Evolutionary conservation across 2,888 invertebrate genomes (phyloP), one percentile per base, ranked within the genome.

Genomic region (Hedya salicella): DNA sequence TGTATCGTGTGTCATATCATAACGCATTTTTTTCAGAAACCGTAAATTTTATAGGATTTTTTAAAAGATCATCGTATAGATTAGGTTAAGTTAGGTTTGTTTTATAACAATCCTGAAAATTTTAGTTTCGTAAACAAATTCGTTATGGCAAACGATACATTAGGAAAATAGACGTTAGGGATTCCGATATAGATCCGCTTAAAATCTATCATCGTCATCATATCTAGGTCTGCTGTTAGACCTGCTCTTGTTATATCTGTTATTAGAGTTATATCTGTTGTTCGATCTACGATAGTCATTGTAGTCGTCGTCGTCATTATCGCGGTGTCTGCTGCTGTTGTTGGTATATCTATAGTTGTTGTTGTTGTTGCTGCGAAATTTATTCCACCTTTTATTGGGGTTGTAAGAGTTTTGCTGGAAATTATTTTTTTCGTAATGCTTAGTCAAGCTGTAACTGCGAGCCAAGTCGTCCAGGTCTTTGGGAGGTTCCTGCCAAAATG

Each of bases 401-500:
- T 72, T 73, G 62, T 76, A 76, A 19, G 73, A 76, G 36, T 75
- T 81, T 1, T 77, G 76, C 59, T 74, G 79, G 9, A 72, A 80
- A 56, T 72, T 76, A 68, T 71, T 73, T 73, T 78, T 86, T 0
- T 71, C 62, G 67, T 82, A 75, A 32, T 72, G 73, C 19, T 82
- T 89, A 1, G 77, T 73, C 25, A 68, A 17, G 14, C 71, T 65
- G 64, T 78, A 82, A n/a, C 79, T 81, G 46, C 75, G 78, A 8
- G 83, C 83, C 72, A 91, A 77, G 0, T 85, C 76, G 32, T 76
- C 63, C 57, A 92, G 70, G 40, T 86, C 86, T 36, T 71, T 36
- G n/a, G 90, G 85, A 39, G 89, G 74, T 72, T 86, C 86, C 91
- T 91, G 77, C 53, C 77, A 83, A 70, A 54, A 39, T 19, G 11